A percentile compares a stretch with the other conserved stretches of the same genome.
Conservation (phyloP, 2,113 vertebrate genomes). For the Limnothrissa miodon region DNA sequence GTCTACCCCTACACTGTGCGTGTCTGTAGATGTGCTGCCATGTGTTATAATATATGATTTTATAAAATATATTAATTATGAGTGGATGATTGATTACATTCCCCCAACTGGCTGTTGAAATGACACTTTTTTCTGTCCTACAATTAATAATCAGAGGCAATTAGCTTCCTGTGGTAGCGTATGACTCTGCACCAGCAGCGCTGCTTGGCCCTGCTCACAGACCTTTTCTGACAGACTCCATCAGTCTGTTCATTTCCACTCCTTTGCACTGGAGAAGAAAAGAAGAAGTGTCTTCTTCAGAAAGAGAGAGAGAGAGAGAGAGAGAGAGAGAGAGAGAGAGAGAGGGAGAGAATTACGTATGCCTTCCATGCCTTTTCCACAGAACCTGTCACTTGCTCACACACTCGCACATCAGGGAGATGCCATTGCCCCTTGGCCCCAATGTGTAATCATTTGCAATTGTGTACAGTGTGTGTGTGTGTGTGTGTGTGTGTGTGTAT, state of each 20-base stretch:
- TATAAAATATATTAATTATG: too few relatives aligned
- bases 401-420: background rate
- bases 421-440: background rate
- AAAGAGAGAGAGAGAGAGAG: too few relatives aligned
- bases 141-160: background rate
- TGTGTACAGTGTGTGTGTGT: background rate
- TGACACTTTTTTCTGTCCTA: background rate
- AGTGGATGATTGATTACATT: background rate
- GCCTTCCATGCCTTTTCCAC: background rate
- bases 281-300: background rate
- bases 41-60: too few relatives aligned
- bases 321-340: too few relatives aligned
- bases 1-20: too few relatives aligned
- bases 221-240: background rate
- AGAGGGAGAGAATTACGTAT: too few relatives aligned
- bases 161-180: background rate
- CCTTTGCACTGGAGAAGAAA: background rate
- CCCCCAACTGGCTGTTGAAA: background rate
- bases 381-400: background rate
- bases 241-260: background rate
- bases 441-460: background rate
- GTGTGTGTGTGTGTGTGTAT: slow-evolving; percentile 12
- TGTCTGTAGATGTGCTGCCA: background rate
- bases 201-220: background rate
- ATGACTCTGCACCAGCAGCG: background rate